Base-by-base conservation (phyloP, 2,797 vertebrate species). In the Pelochelys cantorii region DNA sequence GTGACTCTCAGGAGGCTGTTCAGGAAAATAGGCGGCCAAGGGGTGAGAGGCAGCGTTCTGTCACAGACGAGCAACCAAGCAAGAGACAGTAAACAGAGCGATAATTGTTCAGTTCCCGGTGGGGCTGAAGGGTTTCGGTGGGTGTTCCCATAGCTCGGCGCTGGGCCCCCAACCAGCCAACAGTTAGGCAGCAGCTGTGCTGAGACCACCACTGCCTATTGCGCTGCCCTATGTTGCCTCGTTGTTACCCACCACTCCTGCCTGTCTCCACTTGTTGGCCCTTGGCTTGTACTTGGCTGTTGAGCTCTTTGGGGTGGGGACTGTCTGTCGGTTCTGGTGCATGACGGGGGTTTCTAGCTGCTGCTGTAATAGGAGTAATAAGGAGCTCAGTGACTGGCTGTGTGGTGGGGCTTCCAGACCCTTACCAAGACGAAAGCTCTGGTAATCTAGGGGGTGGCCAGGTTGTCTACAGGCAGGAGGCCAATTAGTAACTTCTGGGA, bases 11-110 rank as follows among this genome's bases (percentile, higher is more conserved):
- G 12, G 74, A 52, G 74, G 42, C 13, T 77, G 7, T 77, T 77
- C 29, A 77, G 74, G 74, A 77, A 77, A 29, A 7, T 52, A 52
- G 14, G 25, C 15, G 22, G 20, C 31, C 4, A 0, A 0, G 10
- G 11, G 37, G 31, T 79, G 84, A 77, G 57, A 91, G 88, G 14
- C 85, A 0, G 68, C 22, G 42, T 29, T 52, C 14, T 3, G 14
- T 52, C 42, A 52, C 14, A 8, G 42, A 52, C 52, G 42, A 37
- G 13, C 78, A 81, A 3, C 37, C 42, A 12, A 37, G 15, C 78
- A 77, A 3, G 0, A 86, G 68, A 13, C 0, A 0, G 27, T 0
- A 1, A 85, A 15, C 74, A 52, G 42, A 29, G 6, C 2, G 7
- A 17, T 27, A 9, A 15, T 15, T 17, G 48, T 48, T 77, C 34